These are phyloP conservation scores for Aurelia aurita DNA, from an alignment of 30 jellyfish, hydroid and myxozoan genomes.

Conservation along the genomic window DNA sequence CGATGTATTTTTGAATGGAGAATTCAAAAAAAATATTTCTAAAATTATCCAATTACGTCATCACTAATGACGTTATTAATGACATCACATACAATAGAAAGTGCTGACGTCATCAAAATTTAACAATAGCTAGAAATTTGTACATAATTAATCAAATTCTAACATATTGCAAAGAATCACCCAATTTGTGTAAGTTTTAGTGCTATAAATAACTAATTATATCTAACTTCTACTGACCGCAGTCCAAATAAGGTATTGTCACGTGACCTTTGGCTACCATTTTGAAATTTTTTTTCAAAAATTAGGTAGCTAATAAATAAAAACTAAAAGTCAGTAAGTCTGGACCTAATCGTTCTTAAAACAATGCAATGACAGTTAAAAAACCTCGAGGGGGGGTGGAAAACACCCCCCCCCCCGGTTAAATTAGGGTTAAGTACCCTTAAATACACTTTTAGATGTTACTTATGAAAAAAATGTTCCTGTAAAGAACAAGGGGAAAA, in stretches of 20 bases:
- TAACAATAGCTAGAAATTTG: neutral
- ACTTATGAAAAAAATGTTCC: no score
- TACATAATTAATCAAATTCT: neutral
- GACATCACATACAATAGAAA: neutral
- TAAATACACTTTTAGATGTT: no score
- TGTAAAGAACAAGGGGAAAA: no score
- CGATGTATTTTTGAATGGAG: neutral
- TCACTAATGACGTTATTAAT: neutral
- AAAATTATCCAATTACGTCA: neutral
- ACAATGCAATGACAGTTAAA: neutral
- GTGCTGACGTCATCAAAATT: neutral
- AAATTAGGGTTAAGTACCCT: neutral
- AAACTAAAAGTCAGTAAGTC: neutral
- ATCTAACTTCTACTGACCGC: neutral
- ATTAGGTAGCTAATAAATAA: neutral
- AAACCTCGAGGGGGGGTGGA: constrained; percentile 2
- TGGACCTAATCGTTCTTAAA: neutral
- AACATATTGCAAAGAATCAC: neutral
- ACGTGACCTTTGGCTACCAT: constrained; percentile 7
- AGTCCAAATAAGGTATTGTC: constrained; percentile 1
- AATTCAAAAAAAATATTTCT: neutral
- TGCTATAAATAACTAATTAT: neutral
- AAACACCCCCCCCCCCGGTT: constrained; percentile 6
- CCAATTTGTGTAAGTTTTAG: neutral
- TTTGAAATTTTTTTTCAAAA: neutral